Base-by-base conservation (phyloP, 2,113 vertebrate genomes). In the Phalacrocorax carbo region DNA sequence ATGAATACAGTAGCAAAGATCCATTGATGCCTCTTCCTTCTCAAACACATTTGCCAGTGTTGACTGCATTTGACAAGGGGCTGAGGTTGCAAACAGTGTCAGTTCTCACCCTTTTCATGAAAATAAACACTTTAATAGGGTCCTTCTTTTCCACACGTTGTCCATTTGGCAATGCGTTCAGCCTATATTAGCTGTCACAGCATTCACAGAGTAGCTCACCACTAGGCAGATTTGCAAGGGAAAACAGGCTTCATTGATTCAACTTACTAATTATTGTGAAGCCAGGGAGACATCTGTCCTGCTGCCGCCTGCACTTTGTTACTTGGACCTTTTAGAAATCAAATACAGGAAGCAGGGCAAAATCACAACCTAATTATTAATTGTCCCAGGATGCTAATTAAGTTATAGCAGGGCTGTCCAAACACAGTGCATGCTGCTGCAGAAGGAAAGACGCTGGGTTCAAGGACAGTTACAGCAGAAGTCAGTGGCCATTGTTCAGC, bases 141-240 rank as follows among this genome's bases (percentile, higher is more conserved):
- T 60, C 10, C 7, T 72, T 38, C 26, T 32, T 91, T 60, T 58
- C 71, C 34, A 40, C 19, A 16, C 23, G 22, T 36, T 57, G 26
- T 30, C 19, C 14, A 30, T 19, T 58, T 3, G 1, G 7, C 38
- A 15, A 15, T 5, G 11, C 0, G 0, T 66, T 85, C n/a, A 30
- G 25, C 12, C 40, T 36, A 0, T 44, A 13, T n/a, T 42, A 69
- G 23, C 58, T 5, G 1, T 38, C 71, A 64, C 22, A 72, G 34
- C 20, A 49, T 30, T 79, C 38, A 52, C 20, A 46, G 42, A 65
- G 44, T 21, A 88, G 42, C 21, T 42, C n/a, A 88, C 4, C 23
- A 21, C 30, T 61, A 9, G 20, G 13, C 34, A 72, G 38, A 88
- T 29, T n/a, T 62, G 51, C 3, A 4, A 68, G 29, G 15, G 7